These are phyloP conservation scores for Carassius gibelio DNA, from an alignment of 2,113 vertebrate species.

Conservation along the genomic window DNA sequence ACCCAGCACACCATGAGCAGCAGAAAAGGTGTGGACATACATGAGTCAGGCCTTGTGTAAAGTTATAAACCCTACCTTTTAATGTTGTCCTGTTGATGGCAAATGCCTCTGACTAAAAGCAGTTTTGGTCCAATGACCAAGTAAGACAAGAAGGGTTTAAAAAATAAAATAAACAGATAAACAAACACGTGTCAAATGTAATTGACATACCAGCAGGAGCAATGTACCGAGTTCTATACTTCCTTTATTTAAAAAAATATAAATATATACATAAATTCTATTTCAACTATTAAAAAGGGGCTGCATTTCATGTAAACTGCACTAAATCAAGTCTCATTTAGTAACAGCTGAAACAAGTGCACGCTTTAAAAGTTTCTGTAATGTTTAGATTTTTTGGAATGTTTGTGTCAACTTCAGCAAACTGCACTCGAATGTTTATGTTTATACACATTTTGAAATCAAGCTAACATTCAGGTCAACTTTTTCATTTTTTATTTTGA, in stretches of 20 bases:
- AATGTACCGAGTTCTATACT: constrained; percentile 82
- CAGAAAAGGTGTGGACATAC: constrained; percentile 78
- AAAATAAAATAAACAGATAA: constrained; percentile 72
- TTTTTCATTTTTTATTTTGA: constrained; percentile 52
- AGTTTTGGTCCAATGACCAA: constrained; percentile 69
- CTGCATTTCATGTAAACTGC: constrained; percentile 81
- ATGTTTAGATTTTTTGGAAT: constrained; percentile 77
- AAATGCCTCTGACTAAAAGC: constrained; percentile 62
- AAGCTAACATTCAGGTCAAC: constrained; percentile 80
- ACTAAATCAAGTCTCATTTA: constrained; percentile 81
- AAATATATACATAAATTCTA: constrained; percentile 85
- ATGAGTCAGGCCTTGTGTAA: constrained; percentile 81
- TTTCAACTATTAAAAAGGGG: constrained; percentile 85
- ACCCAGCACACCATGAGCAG: constrained; percentile 77
- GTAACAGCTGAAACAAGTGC: constrained; percentile 79
- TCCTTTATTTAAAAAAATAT: constrained; percentile 85
- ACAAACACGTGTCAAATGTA: constrained; percentile 76
- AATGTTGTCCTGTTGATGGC: constrained; percentile 77
- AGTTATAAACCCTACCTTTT: constrained; percentile 78
- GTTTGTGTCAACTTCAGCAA: constrained; percentile 78
- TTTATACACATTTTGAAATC: constrained; percentile 66
- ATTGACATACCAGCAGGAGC: constrained; percentile 83
- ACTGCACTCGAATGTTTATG: constrained; percentile 73
- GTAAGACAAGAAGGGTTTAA: constrained; percentile 56
- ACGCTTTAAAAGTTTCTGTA: constrained; percentile 76